Evolutionary conservation across 2,888 invertebrate species (phyloP), one percentile per base, ranked within the genome.

Genomic region (Tholera decimalis): DNA sequence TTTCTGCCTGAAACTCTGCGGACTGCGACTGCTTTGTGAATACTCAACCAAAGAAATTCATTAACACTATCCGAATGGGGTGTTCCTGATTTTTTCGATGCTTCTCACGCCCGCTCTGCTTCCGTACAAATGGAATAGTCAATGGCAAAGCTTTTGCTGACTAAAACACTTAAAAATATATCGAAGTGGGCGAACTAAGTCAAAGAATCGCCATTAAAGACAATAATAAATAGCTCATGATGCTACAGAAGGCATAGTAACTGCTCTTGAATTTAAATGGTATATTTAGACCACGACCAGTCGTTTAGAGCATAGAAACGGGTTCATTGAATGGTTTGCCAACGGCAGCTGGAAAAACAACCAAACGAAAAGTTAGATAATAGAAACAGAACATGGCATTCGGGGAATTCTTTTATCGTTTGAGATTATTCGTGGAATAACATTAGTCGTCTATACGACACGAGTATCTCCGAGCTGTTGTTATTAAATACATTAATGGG

Each of bases 201-300:
- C 85, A 89, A 88, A 89, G 85, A 89, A 89, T 81, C 73, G 74
- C 86, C 64, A 88, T 89, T 89, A 89, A 89, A 88, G 86, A 87
- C 85, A 87, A 90, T 86, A 88, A 89, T 91, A 91, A 91, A 93
- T 92, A 89, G 88, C 86, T 88, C 88, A 90, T 90, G 87, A 89
- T 85, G 86, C 88, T 86, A 85, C 80, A 79, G 86, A 89, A 88
- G 88, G 87, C 85, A 88, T 85, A 85, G 90, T 88, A 88, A 89
- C 90, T 87, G 91, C 87, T 91, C 87, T 92, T 93, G 93, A 94
- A 93, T 94, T 91, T 91, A 93, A 94, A 94, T 94, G 87, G 90
- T 92, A 89, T 89, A 91, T 93, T 93, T 92, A 92, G 90, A 91
- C 89, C 90, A 88, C 86, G 88, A 88, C 87, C 88, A 89, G 88